Evolutionary conservation across 2,113 vertebrate species (phyloP), one percentile per base, ranked within the genome.

Genomic region (Alectura lathami): DNA sequence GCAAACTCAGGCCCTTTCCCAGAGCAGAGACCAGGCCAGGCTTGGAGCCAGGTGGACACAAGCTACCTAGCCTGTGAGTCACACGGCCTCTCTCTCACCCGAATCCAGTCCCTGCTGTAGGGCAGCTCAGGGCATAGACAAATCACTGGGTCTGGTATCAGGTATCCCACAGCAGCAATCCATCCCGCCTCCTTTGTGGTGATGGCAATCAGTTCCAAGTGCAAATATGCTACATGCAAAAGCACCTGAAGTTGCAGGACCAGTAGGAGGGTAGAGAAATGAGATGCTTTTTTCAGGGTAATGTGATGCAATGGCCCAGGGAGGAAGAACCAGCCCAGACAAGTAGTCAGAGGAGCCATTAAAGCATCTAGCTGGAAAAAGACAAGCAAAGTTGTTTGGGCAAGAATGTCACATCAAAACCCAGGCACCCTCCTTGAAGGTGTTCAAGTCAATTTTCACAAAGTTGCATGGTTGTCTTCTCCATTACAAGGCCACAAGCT

Each of bases 401-500:
- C 23, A 27, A 50, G 32, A 78, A 45, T 1, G 0, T 40, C 29
- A 14, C 43, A 38, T 13, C 3, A 1, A 56, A 74, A 68, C 23
- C 12, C 59, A 56, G 27, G 27, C 38, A 67, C 20, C 20, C 9
- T 48, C 34, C 32, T 2, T 56, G 47, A 32, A 63, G 18, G 24
- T 43, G 13, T 30, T 53, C 38, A 29, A 29, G 51, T 5, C 9
- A 59, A 34, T 36, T 76, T 59, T 53, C 81, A 63, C 17, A 23
- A 13, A 54, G 57, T 7, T 76, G 4, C 17, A 2, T 32, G 40
- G 8, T 51, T 4, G 6, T 50, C 23, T 23, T 92, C 48, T 40
- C 0, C 0, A 22, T 16, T 38, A 56, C 23, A 48, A 42, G 45
- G 66, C 16, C 57, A 45, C 1, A 9, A n/a, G 42, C 2, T 53